Base-by-base conservation (phyloP, 1,140 invertebrate genomes). In the Dendrolimus punctatus region DNA sequence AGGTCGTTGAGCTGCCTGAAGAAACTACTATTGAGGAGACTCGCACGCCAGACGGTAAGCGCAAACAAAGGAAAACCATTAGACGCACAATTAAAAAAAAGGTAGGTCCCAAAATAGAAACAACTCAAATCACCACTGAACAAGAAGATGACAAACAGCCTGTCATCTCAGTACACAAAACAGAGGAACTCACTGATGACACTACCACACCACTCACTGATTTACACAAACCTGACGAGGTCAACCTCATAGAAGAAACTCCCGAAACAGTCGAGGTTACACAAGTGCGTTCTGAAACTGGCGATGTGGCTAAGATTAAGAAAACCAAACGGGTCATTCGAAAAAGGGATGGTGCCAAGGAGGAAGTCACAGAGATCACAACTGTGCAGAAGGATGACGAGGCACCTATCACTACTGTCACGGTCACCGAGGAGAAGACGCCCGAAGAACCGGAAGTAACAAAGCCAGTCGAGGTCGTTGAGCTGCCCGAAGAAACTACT, bases 341-440 rank as follows among this genome's bases (percentile, higher is more conserved):
- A 57, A 76, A 75, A 62, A 71, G 76, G 41, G 77, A 72, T 56
- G 87, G 80, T 43, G 68, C 69, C 6, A 85, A 78, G 59, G 62
- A 83, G 57, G 73, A 86, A 69, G 73, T 81, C 5, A 87, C 79
- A 8, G 84, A 89, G 76, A 82, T 87, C 53, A 76, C 81, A 8
- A 86, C 86, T n/a, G 67, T 87, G 44, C 76, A 88, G 70, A 83
- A 87, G 60, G 82, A 87, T 53, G 80, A 80, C 40, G 79, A 87
- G 57, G 57, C 65, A 43, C 80, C 85, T 8, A 57, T 84, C 49
- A 76, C 66, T 6, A 76, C 70, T 7, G 68, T 81, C 2, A 57
- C 60, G 23, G 70, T 60, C 47, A 58, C 40, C 36, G 53, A 66
- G 55, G 49, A 55, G 49, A 46, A 62, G 40, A n/a, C 73, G 51